These are phyloP conservation scores for Calyptommatus sinebrachiatus DNA, from an alignment of 2,113 vertebrate genomes.

Conservation along the genomic window DNA sequence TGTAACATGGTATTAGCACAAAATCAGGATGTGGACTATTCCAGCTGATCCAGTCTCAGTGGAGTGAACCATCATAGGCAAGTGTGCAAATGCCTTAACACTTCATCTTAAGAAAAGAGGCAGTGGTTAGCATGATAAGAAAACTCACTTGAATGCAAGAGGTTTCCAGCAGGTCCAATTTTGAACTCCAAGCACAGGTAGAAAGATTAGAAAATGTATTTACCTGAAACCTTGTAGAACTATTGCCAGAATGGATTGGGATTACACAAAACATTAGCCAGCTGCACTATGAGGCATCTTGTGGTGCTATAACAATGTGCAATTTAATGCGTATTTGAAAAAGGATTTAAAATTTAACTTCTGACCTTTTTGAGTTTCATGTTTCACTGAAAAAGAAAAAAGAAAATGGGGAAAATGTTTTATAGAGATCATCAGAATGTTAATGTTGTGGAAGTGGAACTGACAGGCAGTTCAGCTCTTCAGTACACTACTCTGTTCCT, in stretches of 20 bases:
- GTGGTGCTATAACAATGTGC: not conserved
- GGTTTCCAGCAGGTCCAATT: not conserved
- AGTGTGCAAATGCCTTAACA: too few species aligned
- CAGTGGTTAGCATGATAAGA: not conserved
- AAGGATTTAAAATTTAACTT: not conserved
- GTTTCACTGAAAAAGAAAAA: slow-evolving; percentile 43
- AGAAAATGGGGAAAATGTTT: too few species aligned
- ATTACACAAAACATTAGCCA: not conserved
- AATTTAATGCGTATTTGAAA: not conserved
- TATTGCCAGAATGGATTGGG: not conserved
- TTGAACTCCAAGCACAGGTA: not conserved
- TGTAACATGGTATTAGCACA: not conserved
- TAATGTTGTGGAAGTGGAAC: too few species aligned
- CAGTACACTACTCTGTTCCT: too few species aligned
- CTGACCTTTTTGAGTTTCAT: slow-evolving; percentile 21
- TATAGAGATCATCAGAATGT: too few species aligned
- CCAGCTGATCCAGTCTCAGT: not conserved
- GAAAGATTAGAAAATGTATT: not conserved
- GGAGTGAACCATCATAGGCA: too few species aligned
- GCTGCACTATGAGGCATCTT: not conserved
- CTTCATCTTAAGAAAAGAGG: not conserved
- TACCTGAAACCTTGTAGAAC: not conserved
- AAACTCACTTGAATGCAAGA: not conserved
- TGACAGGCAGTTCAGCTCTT: too few species aligned
- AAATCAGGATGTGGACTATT: too few species aligned